Evolutionary conservation across 2,888 invertebrate genomes (phyloP).

Genomic region (Crepidodera aurea): DNA sequence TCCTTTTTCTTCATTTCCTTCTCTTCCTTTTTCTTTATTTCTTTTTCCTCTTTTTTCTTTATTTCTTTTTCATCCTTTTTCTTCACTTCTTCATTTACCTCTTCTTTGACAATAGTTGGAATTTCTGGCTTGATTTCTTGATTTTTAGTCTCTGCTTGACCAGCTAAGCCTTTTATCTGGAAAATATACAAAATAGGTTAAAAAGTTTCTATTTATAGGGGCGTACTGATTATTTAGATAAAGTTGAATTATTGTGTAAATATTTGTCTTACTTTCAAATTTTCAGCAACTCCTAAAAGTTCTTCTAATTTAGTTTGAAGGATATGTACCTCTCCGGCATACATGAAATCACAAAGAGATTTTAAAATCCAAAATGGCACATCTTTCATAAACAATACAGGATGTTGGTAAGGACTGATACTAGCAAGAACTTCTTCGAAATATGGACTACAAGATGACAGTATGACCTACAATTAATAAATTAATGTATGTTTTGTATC

Average conservation of each 20-base stretch:
- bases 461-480: constrained; percentile 61
- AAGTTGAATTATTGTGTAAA: too few relatives aligned
- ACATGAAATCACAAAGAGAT: constrained; percentile 65
- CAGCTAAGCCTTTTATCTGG: constrained; percentile 58
- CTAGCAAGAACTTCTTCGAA: constrained; percentile 63
- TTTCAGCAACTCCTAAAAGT: constrained; percentile 62
- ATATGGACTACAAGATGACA: constrained; percentile 64
- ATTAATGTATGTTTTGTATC: neutral
- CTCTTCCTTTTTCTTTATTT: constrained; percentile 37
- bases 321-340: constrained; percentile 64
- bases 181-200: neutral
- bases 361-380: constrained; percentile 64
- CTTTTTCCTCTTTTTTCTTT: constrained; percentile 28
- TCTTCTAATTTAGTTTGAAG: constrained; percentile 61
- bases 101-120: constrained; percentile 36
- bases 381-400: constrained; percentile 63
- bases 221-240: too few relatives aligned
- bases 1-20: constrained; percentile 29
- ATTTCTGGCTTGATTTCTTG: constrained; percentile 30
- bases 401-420: constrained; percentile 62
- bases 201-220: neutral
- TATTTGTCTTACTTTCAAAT: constrained; percentile 55
- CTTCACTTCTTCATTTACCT: constrained; percentile 37
- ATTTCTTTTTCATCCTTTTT: constrained; percentile 34
- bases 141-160: constrained; percentile 39